Evolutionary conservation across 2,797 vertebrate genomes (phyloP).

Genomic region (Acanthurus lineatus): DNA sequence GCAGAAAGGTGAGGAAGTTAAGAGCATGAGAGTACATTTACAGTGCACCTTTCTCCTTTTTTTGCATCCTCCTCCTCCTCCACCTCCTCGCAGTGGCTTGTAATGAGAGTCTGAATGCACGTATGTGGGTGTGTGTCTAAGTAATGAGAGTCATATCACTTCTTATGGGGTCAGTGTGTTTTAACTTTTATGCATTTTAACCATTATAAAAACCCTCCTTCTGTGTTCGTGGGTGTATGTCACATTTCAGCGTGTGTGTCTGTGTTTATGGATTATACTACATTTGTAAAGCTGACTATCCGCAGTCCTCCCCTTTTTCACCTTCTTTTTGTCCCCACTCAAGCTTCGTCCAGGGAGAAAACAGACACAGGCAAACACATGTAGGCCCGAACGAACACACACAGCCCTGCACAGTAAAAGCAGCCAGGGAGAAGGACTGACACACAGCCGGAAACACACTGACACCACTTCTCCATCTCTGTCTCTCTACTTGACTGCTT

Average conservation of each 20-base stretch:
- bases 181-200: conserved; percentile 14
- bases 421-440: conserved; percentile 27
- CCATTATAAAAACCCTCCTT: conserved; percentile 41
- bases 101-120: conserved; percentile 69
- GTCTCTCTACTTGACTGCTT: conserved; percentile 54
- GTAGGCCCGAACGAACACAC: conserved; percentile 11
- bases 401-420: conserved; percentile 8
- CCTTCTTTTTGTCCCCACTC: conserved; percentile 53
- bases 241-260: conserved; percentile 26
- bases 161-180: conserved; percentile 62
- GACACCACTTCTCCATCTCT: conserved; percentile 54
- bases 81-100: conserved; percentile 52
- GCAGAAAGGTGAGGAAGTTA: conserved; percentile 73
- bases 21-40: conserved; percentile 77
- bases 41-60: conserved; percentile 35
- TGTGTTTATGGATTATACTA: conserved; percentile 35
- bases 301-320: conserved; percentile 38
- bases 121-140: conserved; percentile 43
- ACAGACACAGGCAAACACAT: conserved; percentile 25
- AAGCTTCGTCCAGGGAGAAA: conserved; percentile 34
- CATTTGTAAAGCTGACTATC: conserved; percentile 46
- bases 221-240: conserved; percentile 4
- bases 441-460: conserved; percentile 45
- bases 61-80: conserved; percentile 38
- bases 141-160: conserved; percentile 64